Conservation (phyloP, 1,140 invertebrate species). For the Diploscapter pachys region DNA sequence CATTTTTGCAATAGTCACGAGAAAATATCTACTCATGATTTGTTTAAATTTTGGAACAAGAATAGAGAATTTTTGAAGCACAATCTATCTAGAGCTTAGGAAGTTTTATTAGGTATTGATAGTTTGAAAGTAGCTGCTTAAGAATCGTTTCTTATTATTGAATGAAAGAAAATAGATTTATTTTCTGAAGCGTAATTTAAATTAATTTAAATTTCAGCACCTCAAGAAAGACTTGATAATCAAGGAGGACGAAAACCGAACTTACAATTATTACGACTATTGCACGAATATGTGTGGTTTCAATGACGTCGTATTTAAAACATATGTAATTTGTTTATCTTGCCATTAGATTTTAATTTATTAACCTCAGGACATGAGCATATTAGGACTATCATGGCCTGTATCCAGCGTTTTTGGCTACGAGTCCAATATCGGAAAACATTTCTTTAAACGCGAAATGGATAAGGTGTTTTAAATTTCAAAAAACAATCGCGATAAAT, state of each 20-base stretch:
- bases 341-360: too few species aligned
- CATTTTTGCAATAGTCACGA: too few species aligned
- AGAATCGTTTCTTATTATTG: too few species aligned
- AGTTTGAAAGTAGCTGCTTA: too few species aligned
- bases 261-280: slow-evolving; percentile 1
- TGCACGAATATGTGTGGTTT: slow-evolving; percentile 11
- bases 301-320: slow-evolving; percentile 12
- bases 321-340: neutral
- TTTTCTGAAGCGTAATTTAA: neutral
- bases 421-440: slow-evolving; percentile 18
- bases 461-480: neutral
- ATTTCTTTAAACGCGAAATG: slow-evolving; percentile 15
- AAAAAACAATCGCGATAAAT: neutral
- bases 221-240: neutral
- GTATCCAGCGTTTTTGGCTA: slow-evolving; percentile 7
- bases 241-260: neutral
- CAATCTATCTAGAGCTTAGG: too few species aligned
- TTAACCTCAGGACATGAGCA: too few species aligned
- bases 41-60: too few species aligned
- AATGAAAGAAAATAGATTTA: neutral
- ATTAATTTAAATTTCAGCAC: neutral
- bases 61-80: too few species aligned
- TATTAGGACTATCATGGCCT: neutral
- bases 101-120: too few species aligned
- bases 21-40: too few species aligned